Evolutionary conservation across 2,797 vertebrate genomes (phyloP), one percentile per base, ranked within the genome.

Genomic region (Loriculus beryllinus): DNA sequence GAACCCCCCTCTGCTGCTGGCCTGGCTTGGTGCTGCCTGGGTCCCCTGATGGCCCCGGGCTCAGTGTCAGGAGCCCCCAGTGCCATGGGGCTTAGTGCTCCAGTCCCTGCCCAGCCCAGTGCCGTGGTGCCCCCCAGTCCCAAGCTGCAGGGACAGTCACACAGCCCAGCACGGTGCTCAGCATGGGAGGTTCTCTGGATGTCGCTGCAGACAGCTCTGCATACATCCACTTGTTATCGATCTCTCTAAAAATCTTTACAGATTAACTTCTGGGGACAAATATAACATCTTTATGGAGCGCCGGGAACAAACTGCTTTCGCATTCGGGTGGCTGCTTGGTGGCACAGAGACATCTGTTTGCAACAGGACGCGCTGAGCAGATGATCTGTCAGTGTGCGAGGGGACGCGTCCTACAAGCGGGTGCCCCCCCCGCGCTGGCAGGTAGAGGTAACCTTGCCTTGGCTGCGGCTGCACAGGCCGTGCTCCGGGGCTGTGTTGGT

Each of bases 251-350:
- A 95, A 93, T 96, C 93, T 96, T 96, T 96, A 95, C 95, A 97
- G 95, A 96, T 96, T 93, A 95, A 88, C 92, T 94, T 97, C 86
- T 91, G 95, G 95, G 94, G 96, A 94, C 91, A 96, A 95, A 96
- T 88, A 42, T 76, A 90, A 94, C 94, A 77, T 86, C 93, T 92
- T 93, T 93, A 82, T 94, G 93, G 96, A 96, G 96, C 84, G 22
- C 56, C 23, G 9, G 77, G 69, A 95, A 75, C 81, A 60, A 69
- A 82, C 88, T 79, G 47, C 83, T 95, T 95, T 87, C 68, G 96
- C 96, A 96, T 97, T 97, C 86, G 89, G 90, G 87, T 86, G 89
- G 96, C 83, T 90, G 87, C 90, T 95, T 29, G 75, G 91, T 52
- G 93, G 92, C 93, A 85, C 86, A 19, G 86, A 90, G 83, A 67